A percentile compares a stretch with the other conserved stretches of the same genome.
Conservation (phyloP, 2,797 vertebrate genomes). For the Cetoscarus ocellatus region DNA sequence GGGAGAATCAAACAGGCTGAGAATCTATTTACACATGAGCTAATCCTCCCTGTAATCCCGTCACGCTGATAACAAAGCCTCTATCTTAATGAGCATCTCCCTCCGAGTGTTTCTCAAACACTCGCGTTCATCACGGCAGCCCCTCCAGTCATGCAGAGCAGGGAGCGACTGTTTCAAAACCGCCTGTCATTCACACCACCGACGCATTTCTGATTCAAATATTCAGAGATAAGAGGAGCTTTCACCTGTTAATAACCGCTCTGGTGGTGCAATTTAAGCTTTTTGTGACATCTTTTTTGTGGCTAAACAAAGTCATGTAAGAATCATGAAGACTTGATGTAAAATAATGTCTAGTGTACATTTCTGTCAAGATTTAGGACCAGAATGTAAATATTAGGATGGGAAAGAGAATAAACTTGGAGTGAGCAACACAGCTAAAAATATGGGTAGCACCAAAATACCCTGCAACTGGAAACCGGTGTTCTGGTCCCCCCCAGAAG, state of each 20-base stretch:
- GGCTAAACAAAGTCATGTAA: no score
- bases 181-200: slow-evolving; percentile 43
- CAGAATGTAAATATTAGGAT: no score
- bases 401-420: no score
- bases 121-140: slow-evolving; percentile 46
- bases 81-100: slow-evolving; percentile 80
- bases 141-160: slow-evolving; percentile 22
- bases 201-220: slow-evolving; percentile 43
- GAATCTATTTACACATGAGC: slow-evolving; percentile 69
- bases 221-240: slow-evolving; percentile 27
- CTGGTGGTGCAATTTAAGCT: neutral
- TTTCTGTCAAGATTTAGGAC: no score
- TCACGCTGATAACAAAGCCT: slow-evolving; percentile 51
- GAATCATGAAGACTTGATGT: no score
- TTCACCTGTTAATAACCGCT: slow-evolving; percentile 3
- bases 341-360: no score
- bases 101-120: slow-evolving; percentile 66
- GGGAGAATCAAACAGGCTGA: slow-evolving; percentile 26
- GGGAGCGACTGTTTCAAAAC: slow-evolving; percentile 28
- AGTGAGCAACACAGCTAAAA: no score
- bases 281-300: neutral
- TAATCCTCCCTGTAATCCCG: slow-evolving; percentile 73
- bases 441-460: no score
- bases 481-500: no score
- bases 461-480: no score